phyloP scores from a whole-genome alignment of 1,140 invertebrate genomes.

The Drosophila parabipectinata region DNA sequence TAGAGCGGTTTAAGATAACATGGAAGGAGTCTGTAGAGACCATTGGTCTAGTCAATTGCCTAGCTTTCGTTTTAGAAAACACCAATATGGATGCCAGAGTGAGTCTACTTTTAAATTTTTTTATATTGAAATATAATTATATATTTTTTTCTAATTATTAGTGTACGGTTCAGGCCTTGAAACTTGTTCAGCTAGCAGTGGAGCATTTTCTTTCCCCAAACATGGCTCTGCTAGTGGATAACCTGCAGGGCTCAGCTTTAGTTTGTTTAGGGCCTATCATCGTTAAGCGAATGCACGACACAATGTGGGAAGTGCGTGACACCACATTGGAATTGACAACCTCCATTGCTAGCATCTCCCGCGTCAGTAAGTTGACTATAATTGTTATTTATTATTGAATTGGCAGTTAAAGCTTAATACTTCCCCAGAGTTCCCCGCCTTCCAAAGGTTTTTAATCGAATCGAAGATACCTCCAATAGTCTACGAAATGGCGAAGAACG shows the following conservation, averaged over 20 bases:
- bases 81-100: slow-evolving; percentile 79
- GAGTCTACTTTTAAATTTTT: too few relatives aligned
- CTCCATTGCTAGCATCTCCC: slow-evolving; percentile 88
- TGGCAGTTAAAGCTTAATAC: background rate
- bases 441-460: slow-evolving; percentile 89
- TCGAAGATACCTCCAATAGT: slow-evolving; percentile 88
- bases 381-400: background rate
- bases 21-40: slow-evolving; percentile 87
- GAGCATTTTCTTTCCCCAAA: slow-evolving; percentile 91
- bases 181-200: slow-evolving; percentile 88
- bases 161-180: slow-evolving; percentile 88
- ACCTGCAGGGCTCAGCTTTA: slow-evolving; percentile 87
- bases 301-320: slow-evolving; percentile 90
- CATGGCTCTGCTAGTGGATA: slow-evolving; percentile 88
- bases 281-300: slow-evolving; percentile 88
- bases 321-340: slow-evolving; percentile 89
- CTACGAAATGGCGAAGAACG: slow-evolving; percentile 87
- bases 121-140: too few relatives aligned
- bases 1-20: slow-evolving; percentile 89
- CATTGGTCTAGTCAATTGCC: slow-evolving; percentile 77
- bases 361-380: slow-evolving; percentile 86
- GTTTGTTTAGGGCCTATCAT: slow-evolving; percentile 88
- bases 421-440: slow-evolving; percentile 89
- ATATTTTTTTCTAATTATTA: slow-evolving; percentile 69
- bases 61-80: slow-evolving; percentile 83